A percentile compares a stretch with the other conserved stretches of the same genome.
Conservation (phyloP, 1,140 invertebrate species). For the Saccostrea cuccullata region DNA sequence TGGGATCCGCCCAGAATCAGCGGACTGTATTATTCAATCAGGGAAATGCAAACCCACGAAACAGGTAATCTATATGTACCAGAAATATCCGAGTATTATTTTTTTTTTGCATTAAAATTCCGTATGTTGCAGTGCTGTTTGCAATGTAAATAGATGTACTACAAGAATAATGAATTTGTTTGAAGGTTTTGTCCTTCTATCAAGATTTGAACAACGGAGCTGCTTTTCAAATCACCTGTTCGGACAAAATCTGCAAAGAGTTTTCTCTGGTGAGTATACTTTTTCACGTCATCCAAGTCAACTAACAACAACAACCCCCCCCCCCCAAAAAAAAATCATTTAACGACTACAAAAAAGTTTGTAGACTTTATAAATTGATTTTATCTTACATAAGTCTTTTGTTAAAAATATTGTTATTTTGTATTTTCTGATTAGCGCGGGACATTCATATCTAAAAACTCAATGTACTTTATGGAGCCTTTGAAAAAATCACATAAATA, state of each 20-base stretch:
- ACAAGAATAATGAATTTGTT: background rate
- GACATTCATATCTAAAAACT: constrained; percentile 6
- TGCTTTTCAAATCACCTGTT: background rate
- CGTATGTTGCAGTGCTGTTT: background rate
- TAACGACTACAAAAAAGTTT: no score
- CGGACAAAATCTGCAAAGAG: background rate
- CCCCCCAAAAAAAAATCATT: no score
- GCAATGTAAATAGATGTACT: background rate
- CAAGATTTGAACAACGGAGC: background rate
- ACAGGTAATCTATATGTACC: background rate
- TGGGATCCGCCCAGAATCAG: background rate
- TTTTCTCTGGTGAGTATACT: background rate
- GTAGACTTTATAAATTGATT: no score
- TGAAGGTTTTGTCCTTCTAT: background rate
- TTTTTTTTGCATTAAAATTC: background rate
- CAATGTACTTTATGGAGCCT: constrained; percentile 7
- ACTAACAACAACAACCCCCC: no score
- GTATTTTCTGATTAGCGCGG: background rate
- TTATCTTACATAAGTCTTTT: no score
- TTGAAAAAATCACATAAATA: background rate
- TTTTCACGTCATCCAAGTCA: background rate
- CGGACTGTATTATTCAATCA: background rate
- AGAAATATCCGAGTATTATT: no score
- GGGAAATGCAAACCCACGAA: background rate
- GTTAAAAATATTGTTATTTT: background rate